Evolutionary conservation across 1,140 invertebrate species (phyloP), one percentile per base, ranked within the genome.

Genomic region (Papilio polyxenes): DNA sequence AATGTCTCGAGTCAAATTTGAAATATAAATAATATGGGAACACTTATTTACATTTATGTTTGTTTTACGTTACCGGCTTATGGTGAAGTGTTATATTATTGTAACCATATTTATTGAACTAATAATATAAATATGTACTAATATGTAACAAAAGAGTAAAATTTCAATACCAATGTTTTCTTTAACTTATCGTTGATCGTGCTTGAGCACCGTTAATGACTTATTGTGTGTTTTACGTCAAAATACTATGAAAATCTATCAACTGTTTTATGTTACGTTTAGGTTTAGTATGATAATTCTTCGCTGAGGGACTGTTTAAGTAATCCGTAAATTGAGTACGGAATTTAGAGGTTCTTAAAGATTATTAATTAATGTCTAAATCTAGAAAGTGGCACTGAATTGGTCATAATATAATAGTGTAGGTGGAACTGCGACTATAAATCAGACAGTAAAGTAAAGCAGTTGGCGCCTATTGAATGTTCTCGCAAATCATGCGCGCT

Each of bases 401-500:
- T 72, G 65, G 65, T 15, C 65, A 37, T 37, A 13, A 72, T 72
- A 72, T 37, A 72, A 72, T 72, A 72, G 65, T 37, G 65, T 13
- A 17, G 44, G 37, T 75, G 44, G 48, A 9, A 75, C 17, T 48
- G 74, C 4, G 20, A 37, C 75, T 15, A 77, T 77, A 77, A 77
- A 77, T 77, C 48, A 51, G 20, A 31, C 48, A 77, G 49, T 77
- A 37, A 51, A 77, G 75, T 77, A 77, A 77, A 77, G 48, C 48
- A 77, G 75, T 77, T 77, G 44, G 75, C 48, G 75, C 48, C 75
- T 77, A 53, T 77, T 77, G 75, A 77, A 77, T 77, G 53, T 77
- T 77, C 75, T 77, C 75, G 48, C 75, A 77, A 77, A 77, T 77
- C 75, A 77, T 53, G 48, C 75, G 75, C 75, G 75, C 8, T 77